These are phyloP conservation scores for Pangasius djambal DNA, from an alignment of 2,797 vertebrate genomes.

Conservation along the genomic window DNA sequence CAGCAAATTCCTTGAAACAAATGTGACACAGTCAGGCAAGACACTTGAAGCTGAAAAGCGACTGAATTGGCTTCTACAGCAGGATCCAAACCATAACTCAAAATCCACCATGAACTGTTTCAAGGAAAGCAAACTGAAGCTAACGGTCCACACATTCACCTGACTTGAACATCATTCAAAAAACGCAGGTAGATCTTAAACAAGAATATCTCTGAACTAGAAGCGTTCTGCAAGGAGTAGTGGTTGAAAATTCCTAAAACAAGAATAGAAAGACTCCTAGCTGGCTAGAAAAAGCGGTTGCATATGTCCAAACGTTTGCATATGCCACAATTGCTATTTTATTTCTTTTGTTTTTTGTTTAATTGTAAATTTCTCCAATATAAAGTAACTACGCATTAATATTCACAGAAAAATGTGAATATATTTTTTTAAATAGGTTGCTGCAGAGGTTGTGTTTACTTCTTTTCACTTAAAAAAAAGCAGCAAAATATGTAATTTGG, in stretches of 20 bases:
- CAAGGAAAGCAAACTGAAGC: too few relatives aligned
- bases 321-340: too few relatives aligned
- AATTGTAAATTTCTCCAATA: too few relatives aligned
- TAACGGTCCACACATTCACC: too few relatives aligned
- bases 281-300: too few relatives aligned
- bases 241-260: background rate
- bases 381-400: too few relatives aligned
- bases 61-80: background rate
- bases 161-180: too few relatives aligned
- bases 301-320: too few relatives aligned
- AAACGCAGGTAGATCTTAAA: too few relatives aligned
- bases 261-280: too few relatives aligned
- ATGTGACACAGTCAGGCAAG: background rate
- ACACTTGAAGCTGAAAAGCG: background rate
- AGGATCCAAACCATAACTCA: background rate
- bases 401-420: too few relatives aligned
- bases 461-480: background rate
- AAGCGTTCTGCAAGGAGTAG: background rate
- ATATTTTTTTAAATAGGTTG: background rate
- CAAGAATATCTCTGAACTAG: background rate
- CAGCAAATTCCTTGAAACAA: background rate
- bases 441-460: background rate
- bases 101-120: background rate
- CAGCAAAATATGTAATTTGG: background rate
- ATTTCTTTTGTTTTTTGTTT: too few relatives aligned